phyloP scores from a whole-genome alignment of 2,888 invertebrate species.

The Hanleya hanleyi region DNA sequence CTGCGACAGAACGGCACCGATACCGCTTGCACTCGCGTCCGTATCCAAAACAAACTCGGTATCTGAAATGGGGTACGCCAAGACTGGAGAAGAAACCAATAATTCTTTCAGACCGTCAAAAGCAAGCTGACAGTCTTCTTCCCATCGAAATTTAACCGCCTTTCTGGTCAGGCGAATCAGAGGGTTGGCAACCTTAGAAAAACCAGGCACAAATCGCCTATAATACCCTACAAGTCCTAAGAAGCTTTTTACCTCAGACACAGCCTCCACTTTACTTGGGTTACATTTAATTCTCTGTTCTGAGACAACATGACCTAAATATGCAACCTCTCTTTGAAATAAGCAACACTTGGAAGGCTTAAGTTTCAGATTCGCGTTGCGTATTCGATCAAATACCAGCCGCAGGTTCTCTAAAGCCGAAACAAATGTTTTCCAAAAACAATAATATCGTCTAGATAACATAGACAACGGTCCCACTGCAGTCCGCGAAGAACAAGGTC shows the following conservation, averaged over 20 bases:
- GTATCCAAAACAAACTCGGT: no score
- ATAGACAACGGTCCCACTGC: no score
- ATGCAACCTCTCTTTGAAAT: slow-evolving; percentile 20
- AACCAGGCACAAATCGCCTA: slow-evolving; percentile 24
- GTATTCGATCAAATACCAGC: no score
- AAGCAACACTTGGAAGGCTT: slow-evolving; percentile 45
- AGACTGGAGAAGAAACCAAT: no score
- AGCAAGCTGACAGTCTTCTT: no score
- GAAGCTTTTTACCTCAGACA: slow-evolving; percentile 13
- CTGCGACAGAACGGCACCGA: slow-evolving; percentile 45
- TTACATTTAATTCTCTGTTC: slow-evolving; percentile 13
- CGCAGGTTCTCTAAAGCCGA: no score
- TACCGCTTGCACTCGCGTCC: slow-evolving; percentile 33
- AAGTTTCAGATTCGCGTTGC: slow-evolving; percentile 40
- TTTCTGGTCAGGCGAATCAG: slow-evolving; percentile 19
- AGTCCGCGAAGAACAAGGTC: no score
- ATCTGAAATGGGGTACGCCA: no score
- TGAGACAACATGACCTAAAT: slow-evolving; percentile 24
- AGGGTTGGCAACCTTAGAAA: background rate
- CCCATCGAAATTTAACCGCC: slow-evolving; percentile 29
- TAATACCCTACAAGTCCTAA: slow-evolving; percentile 30
- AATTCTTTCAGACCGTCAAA: no score
- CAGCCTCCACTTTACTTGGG: slow-evolving; percentile 6
- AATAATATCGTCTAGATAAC: no score
- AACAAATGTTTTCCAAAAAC: no score